Conservation (phyloP, 2,888 invertebrate genomes). For the Ceriagrion tenellum region DNA sequence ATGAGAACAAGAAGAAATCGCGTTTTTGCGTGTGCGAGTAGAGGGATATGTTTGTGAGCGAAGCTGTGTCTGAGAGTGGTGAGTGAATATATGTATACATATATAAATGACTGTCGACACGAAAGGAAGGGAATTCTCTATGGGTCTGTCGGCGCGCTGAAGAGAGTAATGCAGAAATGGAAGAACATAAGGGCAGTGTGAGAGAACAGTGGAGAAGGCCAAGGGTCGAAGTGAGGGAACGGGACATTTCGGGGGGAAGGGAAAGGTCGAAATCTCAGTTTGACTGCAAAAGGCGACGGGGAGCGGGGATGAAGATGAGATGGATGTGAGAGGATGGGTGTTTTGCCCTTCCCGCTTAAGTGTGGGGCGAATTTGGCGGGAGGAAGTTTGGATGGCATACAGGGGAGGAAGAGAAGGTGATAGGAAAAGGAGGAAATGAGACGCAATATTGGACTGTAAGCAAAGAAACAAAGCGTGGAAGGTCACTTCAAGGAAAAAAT, state of each 20-base stretch:
- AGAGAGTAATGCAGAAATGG: background rate
- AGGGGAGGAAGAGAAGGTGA: background rate
- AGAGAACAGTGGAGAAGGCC: background rate
- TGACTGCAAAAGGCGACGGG: background rate
- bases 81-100: background rate
- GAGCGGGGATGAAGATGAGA: background rate
- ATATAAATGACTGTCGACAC: background rate
- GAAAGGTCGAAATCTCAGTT: background rate
- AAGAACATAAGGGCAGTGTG: background rate
- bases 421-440: background rate
- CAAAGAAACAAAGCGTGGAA: background rate
- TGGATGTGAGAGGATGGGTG: background rate
- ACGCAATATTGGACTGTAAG: background rate
- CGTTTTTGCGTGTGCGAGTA: background rate
- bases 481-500: too few relatives aligned
- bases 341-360: background rate
- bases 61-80: too few relatives aligned
- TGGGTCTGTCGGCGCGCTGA: background rate
- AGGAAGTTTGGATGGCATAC: background rate
- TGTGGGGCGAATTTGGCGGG: background rate
- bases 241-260: background rate
- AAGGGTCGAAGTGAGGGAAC: background rate
- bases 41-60: background rate
- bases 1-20: background rate
- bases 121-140: conserved; percentile 1